Conservation (phyloP, 2,888 invertebrate species). For the Cerceris ruficornis region DNA sequence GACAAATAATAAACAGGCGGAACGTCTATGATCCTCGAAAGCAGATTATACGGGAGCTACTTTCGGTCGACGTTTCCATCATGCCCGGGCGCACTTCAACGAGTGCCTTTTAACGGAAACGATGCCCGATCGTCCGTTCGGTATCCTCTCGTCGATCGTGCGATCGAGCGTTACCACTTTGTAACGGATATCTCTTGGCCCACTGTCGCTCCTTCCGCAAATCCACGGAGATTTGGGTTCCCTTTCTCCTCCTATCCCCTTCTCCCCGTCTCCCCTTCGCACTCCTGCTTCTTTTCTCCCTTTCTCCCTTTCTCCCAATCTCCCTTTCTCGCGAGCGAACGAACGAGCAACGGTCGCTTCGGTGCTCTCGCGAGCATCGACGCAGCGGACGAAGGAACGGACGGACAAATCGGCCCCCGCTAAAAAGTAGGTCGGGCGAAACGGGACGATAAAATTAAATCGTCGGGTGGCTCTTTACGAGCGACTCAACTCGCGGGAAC, state of each 20-base stretch:
- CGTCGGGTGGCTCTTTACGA: neutral
- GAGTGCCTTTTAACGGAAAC: conserved; percentile 77
- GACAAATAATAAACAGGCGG: conserved; percentile 55
- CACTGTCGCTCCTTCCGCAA: conserved; percentile 41
- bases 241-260: no score
- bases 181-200: conserved; percentile 64
- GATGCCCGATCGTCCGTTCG: conserved; percentile 56
- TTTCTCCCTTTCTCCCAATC: no score
- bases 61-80: conserved; percentile 76
- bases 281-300: neutral
- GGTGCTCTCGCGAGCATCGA: no score
- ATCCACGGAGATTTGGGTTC: neutral
- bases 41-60: conserved; percentile 76
- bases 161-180: conserved; percentile 67
- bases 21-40: conserved; percentile 74
- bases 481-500: conserved; percentile 17
- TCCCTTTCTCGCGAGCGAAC: no score
- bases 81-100: conserved; percentile 78
- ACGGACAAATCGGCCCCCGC: neutral
- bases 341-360: no score
- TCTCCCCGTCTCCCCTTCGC: neutral
- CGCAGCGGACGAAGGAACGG: neutral
- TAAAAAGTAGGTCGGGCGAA: conserved; percentile 20
- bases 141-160: conserved; percentile 57
- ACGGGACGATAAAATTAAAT: conserved; percentile 8